phyloP scores from a whole-genome alignment of 2,113 vertebrate genomes.

The Centropus bengalensis region DNA sequence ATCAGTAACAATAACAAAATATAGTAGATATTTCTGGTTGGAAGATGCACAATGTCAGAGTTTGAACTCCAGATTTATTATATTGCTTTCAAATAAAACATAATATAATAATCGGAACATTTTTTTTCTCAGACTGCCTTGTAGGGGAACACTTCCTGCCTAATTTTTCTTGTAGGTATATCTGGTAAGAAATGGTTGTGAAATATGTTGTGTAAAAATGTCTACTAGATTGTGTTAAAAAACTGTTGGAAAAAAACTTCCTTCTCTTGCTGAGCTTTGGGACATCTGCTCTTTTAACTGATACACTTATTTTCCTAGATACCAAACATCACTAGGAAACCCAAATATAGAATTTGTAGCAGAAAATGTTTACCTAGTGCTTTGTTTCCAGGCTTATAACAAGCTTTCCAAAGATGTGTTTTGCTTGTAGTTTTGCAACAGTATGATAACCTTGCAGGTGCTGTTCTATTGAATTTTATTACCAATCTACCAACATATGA shows the following conservation, averaged over 20 bases:
- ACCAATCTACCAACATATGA: neutral
- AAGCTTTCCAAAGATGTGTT: neutral
- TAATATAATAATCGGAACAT: neutral
- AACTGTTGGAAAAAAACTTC: neutral
- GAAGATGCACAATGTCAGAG: neutral
- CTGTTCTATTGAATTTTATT: neutral
- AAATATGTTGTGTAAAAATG: neutral
- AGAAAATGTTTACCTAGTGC: neutral
- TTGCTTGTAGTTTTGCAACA: neutral
- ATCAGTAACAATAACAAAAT: neutral
- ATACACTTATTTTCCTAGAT: neutral
- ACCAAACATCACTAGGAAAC: neutral
- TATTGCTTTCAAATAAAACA: neutral
- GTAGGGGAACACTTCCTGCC: neutral
- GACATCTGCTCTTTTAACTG: neutral
- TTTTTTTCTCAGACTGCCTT: neutral
- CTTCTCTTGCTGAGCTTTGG: neutral
- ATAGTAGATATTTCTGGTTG: neutral
- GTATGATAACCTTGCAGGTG: neutral
- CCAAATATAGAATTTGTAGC: neutral
- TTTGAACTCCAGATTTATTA: neutral
- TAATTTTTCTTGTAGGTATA: neutral
- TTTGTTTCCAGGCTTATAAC: neutral
- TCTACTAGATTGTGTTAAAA: neutral
- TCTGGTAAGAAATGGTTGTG: neutral